phyloP scores from a whole-genome alignment of 2,888 invertebrate genomes.

The Eupithecia centaureata region DNA sequence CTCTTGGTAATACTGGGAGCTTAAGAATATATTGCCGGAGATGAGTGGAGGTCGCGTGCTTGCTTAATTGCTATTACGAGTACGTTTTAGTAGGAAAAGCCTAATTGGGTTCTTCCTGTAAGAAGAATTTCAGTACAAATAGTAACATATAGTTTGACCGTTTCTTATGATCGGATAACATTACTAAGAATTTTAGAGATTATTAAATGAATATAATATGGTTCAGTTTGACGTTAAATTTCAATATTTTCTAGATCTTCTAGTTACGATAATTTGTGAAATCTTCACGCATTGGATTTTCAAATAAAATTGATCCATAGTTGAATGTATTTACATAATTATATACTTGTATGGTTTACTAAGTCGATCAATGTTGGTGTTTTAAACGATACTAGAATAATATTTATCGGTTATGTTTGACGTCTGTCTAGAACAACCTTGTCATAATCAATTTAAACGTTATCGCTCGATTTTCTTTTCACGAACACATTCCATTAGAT shows the following conservation, averaged over 20 bases:
- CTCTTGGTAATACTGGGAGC: constrained; percentile 20
- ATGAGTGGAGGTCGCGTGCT: constrained; percentile 20
- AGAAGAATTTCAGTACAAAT: not conserved
- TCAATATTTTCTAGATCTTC: not conserved
- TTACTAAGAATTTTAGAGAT: too few relatives aligned
- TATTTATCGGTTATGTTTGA: too few relatives aligned
- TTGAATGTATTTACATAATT: not conserved
- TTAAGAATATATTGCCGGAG: constrained; percentile 30
- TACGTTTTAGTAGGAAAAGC: not conserved
- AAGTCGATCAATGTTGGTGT: too few relatives aligned
- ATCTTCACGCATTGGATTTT: not conserved
- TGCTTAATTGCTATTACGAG: not conserved
- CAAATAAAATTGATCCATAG: not conserved
- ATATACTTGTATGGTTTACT: too few relatives aligned
- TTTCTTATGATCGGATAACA: too few relatives aligned
- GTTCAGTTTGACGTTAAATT: not conserved
- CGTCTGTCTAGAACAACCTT: too few relatives aligned
- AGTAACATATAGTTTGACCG: not conserved
- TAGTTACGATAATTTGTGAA: not conserved
- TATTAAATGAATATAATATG: too few relatives aligned
- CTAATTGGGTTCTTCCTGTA: not conserved
- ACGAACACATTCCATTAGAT: not conserved
- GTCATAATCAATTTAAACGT: too few relatives aligned
- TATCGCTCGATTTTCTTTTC: too few relatives aligned
- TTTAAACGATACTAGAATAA: too few relatives aligned